phyloP scores from a whole-genome alignment of 2,797 vertebrate species.

The Poecilia velifera region DNA sequence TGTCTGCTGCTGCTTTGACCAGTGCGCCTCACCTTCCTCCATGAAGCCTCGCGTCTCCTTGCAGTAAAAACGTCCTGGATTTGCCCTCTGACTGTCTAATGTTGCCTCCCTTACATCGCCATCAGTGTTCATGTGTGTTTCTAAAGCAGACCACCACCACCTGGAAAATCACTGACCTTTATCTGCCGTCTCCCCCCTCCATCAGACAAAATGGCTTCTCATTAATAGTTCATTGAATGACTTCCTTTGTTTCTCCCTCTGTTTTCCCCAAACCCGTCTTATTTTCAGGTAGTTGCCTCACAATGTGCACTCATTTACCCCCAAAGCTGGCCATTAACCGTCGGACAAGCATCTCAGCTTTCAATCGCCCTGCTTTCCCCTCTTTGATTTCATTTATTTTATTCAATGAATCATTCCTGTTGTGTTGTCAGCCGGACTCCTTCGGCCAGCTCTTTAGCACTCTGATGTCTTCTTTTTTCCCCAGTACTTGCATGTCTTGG shows the following conservation, averaged over 20 bases:
- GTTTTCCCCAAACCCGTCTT: slow-evolving; percentile 34
- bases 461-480: slow-evolving; percentile 11
- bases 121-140: slow-evolving; percentile 56
- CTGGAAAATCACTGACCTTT: slow-evolving; percentile 70
- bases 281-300: slow-evolving; percentile 55
- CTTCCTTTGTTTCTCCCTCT: slow-evolving; percentile 59
- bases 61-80: slow-evolving; percentile 44
- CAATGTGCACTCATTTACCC: slow-evolving; percentile 67
- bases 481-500: not conserved
- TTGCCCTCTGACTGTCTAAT: slow-evolving; percentile 57
- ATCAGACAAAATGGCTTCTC: slow-evolving; percentile 73
- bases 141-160: slow-evolving; percentile 41
- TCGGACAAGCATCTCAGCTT: slow-evolving; percentile 21
- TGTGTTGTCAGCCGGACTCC: not conserved
- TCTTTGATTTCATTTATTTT: slow-evolving; percentile 6
- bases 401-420: slow-evolving; percentile 15
- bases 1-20: slow-evolving; percentile 55
- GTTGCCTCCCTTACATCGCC: slow-evolving; percentile 48
- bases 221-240: slow-evolving; percentile 75
- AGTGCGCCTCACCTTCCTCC: not conserved
- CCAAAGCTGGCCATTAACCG: slow-evolving; percentile 68
- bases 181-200: slow-evolving; percentile 47
- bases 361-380: not conserved
- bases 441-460: not conserved
- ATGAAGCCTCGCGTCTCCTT: slow-evolving; percentile 8